Evolutionary conservation across 2,888 invertebrate species (phyloP).

Genomic region (Psylliodes chrysocephalus): DNA sequence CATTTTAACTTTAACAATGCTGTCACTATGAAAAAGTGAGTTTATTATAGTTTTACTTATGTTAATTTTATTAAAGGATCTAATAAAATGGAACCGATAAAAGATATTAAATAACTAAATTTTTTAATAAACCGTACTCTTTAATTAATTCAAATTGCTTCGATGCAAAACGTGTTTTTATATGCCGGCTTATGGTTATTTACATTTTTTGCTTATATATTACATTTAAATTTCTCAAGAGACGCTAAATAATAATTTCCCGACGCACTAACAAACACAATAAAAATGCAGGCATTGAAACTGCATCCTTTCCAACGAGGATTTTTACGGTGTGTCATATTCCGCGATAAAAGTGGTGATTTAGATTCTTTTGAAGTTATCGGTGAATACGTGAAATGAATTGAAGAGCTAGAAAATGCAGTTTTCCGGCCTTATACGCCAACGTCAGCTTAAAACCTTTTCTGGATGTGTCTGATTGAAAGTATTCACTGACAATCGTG

Average conservation of each 20-base stretch:
- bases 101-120: too few relatives aligned
- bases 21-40: too few relatives aligned
- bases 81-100: too few relatives aligned
- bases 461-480: background rate
- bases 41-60: too few relatives aligned
- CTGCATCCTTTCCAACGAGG: constrained; percentile 26
- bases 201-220: too few relatives aligned
- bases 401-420: constrained; percentile 18
- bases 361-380: constrained; percentile 23
- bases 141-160: too few relatives aligned
- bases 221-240: too few relatives aligned
- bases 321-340: constrained; percentile 22
- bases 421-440: background rate
- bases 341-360: constrained; percentile 18
- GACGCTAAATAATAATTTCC: background rate
- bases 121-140: too few relatives aligned
- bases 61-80: too few relatives aligned
- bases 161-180: too few relatives aligned
- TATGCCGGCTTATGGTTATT: too few relatives aligned
- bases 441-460: constrained; percentile 7
- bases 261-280: background rate
- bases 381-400: constrained; percentile 18
- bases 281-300: constrained; percentile 30
- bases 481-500: background rate
- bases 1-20: too few relatives aligned